Base-by-base conservation (phyloP, 1,140 invertebrate species). In the Steinernema khuongi region DNA sequence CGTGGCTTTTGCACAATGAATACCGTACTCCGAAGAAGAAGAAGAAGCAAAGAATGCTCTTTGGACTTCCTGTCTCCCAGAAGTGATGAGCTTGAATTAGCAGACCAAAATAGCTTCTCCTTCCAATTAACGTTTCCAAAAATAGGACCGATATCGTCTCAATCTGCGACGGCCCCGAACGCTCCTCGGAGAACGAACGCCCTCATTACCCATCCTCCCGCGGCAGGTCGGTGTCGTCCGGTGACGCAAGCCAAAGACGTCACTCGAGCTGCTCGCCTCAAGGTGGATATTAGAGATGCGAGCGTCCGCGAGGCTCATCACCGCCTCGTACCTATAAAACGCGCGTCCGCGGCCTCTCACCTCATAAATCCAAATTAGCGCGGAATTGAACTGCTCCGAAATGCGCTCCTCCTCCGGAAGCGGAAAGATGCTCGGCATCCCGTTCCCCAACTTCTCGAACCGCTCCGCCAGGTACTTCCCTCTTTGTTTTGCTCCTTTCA, bases 221-320 rank as follows among this genome's bases (percentile, higher is more conserved):
- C 14, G 19, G 2, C 4, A 26, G 26, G 26, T 14, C 7, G 14
- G 50, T n/a, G 26, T 11, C 50, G 36, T n/a, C 36, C 50, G 19
- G 26, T 60, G 50, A 60, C 50, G 50, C 50, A 60, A 2, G 50
- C 50, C 50, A 4, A 4, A 14, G 11, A 60, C 50, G 50, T 60
- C 50, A 60, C 50, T 17, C 22, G 50, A 22, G 50, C 7, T 60
- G 50, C 50, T 7, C n/a, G 36, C n/a, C 7, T 41, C 50, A 60
- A 60, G 50, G 50, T 60, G 50, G 50, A 60, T 22, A 60, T 60
- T 60, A 60, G 50, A 22, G 11, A 60, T 60, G 50, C 50, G 50
- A 14, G 50, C 26, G 50, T 41, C 36, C 50, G 50, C 50, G 50
- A 4, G 4, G 50, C 50, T 60, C 19, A 60, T 41, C 36, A 22